Evolutionary conservation across 2,888 invertebrate species (phyloP), one percentile per base, ranked within the genome.

Genomic region (Ophion slaviceki): DNA sequence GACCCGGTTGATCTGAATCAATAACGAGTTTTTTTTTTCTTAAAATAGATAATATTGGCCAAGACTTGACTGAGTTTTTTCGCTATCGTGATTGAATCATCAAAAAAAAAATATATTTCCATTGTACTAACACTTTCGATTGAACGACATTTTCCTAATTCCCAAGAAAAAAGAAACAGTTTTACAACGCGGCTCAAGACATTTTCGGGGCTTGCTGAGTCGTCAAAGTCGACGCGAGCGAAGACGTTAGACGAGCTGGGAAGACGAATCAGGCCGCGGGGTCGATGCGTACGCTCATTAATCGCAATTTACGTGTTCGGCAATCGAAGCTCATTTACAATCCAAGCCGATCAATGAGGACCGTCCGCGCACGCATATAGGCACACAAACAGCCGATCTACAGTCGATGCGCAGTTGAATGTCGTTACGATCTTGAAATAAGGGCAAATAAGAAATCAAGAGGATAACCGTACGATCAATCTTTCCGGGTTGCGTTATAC

Each of bases 381-480:
- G 47, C 45, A 64, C 40, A 68, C 28, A 80, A 14, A 81, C 40
- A 40, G 40, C 7, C 40, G 40, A 40, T 40, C 40, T 8, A 40
- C 40, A 40, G 40, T 40, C 0, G 40, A 40, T 8, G 40, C 40
- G 40, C 57, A n/a, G 59, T 68, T 32, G 14, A 78, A 62, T 77
- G 81, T 77, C 77, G 66, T 78, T 74, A 74, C 61, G n/a, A 71
- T 82, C 78, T 71, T 64, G 66, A 79, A 81, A 68, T 77, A 68
- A 81, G 72, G 77, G 57, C 40, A 66, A 67, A 77, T 67, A 72
- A 77, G 47, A 82, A 82, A 79, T 79, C 75, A 68, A 66, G 74
- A 75, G 64, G 78, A 82, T 61, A 78, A 75, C 71, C 64, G 70
- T 75, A 66, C 78, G 82, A 85, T 85, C 59, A 85, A 85, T 85